phyloP scores from a whole-genome alignment of 2,113 vertebrate genomes.

The Trinectes maculatus region DNA sequence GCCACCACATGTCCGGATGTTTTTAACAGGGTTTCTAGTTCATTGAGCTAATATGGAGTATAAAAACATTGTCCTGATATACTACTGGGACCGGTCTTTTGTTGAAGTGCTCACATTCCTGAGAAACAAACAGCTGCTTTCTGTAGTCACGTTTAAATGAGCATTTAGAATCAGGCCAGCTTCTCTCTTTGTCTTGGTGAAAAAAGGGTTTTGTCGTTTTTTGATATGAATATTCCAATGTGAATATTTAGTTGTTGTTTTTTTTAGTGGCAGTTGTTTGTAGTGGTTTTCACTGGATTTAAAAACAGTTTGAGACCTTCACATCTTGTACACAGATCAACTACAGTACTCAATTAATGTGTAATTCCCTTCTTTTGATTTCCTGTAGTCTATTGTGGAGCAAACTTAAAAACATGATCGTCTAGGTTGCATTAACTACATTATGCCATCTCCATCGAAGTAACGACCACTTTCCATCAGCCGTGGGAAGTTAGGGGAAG shows the following conservation, averaged over 20 bases:
- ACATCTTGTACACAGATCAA: constrained; percentile 12
- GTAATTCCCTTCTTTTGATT: constrained; percentile 24
- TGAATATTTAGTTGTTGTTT: neutral
- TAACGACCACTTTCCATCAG: neutral
- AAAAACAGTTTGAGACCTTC: constrained; percentile 25
- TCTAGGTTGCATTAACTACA: neutral
- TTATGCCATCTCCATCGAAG: neutral
- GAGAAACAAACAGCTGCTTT: constrained; percentile 76
- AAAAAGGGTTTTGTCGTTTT: constrained; percentile 10
- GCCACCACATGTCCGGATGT: constrained; percentile 30
- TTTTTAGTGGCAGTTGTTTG: constrained; percentile 58
- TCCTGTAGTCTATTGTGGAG: constrained; percentile 6
- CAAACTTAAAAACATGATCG: constrained; percentile 4
- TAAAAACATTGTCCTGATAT: constrained; percentile 66
- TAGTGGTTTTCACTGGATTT: constrained; percentile 21
- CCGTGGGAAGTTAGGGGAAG: neutral
- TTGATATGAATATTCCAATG: constrained; percentile 28
- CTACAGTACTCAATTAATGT: constrained; percentile 20
- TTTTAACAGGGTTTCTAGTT: constrained; percentile 14
- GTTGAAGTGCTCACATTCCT: constrained; percentile 75
- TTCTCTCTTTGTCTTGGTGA: constrained; percentile 17
- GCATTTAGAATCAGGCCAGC: constrained; percentile 11
- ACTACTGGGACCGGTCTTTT: constrained; percentile 54
- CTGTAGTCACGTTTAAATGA: constrained; percentile 45
- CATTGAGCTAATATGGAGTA: constrained; percentile 58